Percentiles rank a stretch among this genome's conserved stretches.
Evolutionary conservation across 2,113 vertebrate genomes (phyloP).

Genomic region (Gymnorhina tibicen): DNA sequence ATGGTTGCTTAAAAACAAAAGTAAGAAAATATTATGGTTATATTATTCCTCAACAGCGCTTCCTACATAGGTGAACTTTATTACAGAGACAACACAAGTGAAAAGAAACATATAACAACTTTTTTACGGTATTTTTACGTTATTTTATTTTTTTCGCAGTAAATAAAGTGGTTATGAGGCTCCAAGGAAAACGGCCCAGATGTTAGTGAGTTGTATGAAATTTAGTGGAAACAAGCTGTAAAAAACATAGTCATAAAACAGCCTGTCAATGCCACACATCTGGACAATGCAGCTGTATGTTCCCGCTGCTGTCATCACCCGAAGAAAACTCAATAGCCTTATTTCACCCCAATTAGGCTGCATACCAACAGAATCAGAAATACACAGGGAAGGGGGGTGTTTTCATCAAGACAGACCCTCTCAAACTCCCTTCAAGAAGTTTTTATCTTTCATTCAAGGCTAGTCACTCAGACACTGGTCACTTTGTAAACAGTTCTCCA

Average conservation of each 20-base stretch:
- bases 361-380: slow-evolving; percentile 63
- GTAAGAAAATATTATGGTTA: slow-evolving; percentile 59
- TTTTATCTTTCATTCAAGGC: slow-evolving; percentile 58
- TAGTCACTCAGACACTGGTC: not conserved
- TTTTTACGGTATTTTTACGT: slow-evolving; percentile 72
- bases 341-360: slow-evolving; percentile 81
- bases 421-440: slow-evolving; percentile 9
- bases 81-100: slow-evolving; percentile 56
- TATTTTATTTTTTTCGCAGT: slow-evolving; percentile 77
- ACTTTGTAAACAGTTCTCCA: not conserved
- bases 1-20: slow-evolving; percentile 72
- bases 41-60: slow-evolving; percentile 53
- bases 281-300: slow-evolving; percentile 79
- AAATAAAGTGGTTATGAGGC: slow-evolving; percentile 77
- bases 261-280: slow-evolving; percentile 80
- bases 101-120: slow-evolving; percentile 65
- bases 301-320: slow-evolving; percentile 75
- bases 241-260: slow-evolving; percentile 77
- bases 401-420: not conserved
- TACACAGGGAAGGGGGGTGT: not conserved
- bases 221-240: slow-evolving; percentile 82
- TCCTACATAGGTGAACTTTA: slow-evolving; percentile 65
- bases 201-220: slow-evolving; percentile 80
- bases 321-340: slow-evolving; percentile 76
- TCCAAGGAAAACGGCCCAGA: slow-evolving; percentile 77